Base-by-base conservation (phyloP, 2,797 vertebrate genomes). In the Epinephelus awoara region DNA sequence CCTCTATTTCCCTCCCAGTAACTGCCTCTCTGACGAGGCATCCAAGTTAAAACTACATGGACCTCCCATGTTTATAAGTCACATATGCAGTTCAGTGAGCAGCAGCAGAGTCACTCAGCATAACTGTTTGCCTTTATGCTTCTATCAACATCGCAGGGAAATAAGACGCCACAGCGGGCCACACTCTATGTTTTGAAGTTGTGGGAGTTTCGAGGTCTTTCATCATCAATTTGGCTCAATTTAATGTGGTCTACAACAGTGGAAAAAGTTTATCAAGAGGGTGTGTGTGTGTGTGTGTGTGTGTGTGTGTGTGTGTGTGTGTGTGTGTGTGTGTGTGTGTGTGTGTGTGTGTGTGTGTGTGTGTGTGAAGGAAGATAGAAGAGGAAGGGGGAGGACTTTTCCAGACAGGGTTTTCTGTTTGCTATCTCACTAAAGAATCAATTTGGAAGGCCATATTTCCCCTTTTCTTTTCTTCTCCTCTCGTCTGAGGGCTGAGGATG, bases 391-490 rank as follows among this genome's bases (percentile, higher is more conserved):
- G 62, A 46, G 66, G 57, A 52, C 62, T 78, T 79, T 79, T 77
- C 66, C 72, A 79, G 77, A 63, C 68, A 74, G 69, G 67, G 49
- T 66, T 78, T 74, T 87, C 62, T 84, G 58, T 88, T 87, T 76
- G 85, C 79, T 89, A 89, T 94, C 92, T 83, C 62, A 49, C 83
- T 77, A 88, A 46, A 89, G 90, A 93, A 94, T 92, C 88, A 93
- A 83, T 92, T 84, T 84, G 80, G 84, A 87, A 81, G 80, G 77
- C 76, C 86, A 87, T 54, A 63, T 75, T 92, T 90, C 83, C 83
- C 44, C 15, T 51, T 63, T 70, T 59, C 58, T 67, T 81, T 64
- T 56, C 81, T 73, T 84, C 67, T 82, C 65, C 46, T 88, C 67
- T 85, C 65, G 52, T 71, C 73, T 70, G 47, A 93, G 83, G 79